These are phyloP conservation scores for Leuciscus idus DNA, from an alignment of 2,113 vertebrate species.

Conservation along the genomic window DNA sequence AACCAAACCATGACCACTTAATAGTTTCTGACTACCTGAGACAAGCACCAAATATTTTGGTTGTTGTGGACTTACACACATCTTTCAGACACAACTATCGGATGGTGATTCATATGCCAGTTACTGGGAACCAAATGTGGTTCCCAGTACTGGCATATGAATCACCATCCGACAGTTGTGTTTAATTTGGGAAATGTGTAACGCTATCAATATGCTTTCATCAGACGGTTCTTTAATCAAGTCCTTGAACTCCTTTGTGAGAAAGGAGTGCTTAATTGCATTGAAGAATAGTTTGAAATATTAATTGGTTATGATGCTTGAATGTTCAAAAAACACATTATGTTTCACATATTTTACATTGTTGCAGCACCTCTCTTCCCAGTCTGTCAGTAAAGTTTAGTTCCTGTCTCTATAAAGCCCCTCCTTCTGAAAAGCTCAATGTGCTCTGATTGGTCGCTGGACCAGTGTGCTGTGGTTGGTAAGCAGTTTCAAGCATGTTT, in stretches of 20 bases:
- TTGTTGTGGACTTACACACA: not conserved
- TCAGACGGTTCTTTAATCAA: constrained; percentile 18
- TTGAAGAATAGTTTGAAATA: not conserved
- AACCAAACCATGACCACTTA: not conserved
- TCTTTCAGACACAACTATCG: too few relatives aligned
- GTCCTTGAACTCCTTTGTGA: not conserved
- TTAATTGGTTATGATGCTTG: too few relatives aligned
- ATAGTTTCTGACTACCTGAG: not conserved
- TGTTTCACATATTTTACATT: too few relatives aligned
- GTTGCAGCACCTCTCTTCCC: too few relatives aligned
- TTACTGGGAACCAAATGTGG: not conserved
- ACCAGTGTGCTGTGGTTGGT: too few relatives aligned
- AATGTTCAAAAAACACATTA: too few relatives aligned
- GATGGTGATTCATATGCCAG: too few relatives aligned
- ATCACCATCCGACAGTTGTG: constrained; percentile 1
- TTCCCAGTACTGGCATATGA: not conserved
- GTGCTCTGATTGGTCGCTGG: too few relatives aligned
- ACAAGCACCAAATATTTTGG: not conserved
- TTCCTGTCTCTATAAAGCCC: too few relatives aligned
- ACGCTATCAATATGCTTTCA: constrained; percentile 29
- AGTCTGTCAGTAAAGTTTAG: too few relatives aligned
- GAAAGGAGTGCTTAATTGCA: not conserved
- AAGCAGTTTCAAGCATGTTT: too few relatives aligned
- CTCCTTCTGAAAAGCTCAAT: too few relatives aligned
- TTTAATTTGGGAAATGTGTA: constrained; percentile 25